A percentile compares a stretch with the other conserved stretches of the same genome.
Evolutionary conservation across 2,113 vertebrate species (phyloP).

Genomic region (Boulengeromyrus knoepffleri): DNA sequence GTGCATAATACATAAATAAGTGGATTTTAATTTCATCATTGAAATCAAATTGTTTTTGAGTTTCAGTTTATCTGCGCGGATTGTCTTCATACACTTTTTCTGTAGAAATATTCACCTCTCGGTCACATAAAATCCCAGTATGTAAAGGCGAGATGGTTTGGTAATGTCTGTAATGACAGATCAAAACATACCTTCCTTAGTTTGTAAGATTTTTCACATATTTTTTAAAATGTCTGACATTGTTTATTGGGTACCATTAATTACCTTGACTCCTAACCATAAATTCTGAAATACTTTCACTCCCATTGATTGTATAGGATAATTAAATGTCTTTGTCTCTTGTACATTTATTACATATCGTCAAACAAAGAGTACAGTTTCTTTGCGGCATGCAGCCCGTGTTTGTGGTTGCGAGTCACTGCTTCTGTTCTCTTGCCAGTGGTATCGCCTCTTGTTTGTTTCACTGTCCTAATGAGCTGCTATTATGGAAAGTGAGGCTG

Average conservation of each 20-base stretch:
- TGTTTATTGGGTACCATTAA: not conserved
- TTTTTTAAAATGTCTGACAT: not conserved
- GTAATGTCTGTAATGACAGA: not conserved
- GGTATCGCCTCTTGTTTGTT: not conserved
- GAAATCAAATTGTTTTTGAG: slow-evolving; percentile 13
- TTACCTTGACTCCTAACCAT: not conserved
- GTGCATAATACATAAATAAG: not conserved
- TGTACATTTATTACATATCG: not conserved
- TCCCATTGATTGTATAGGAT: not conserved
- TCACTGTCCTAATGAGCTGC: not conserved
- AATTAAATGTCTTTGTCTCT: not conserved
- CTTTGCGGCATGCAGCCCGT: not conserved
- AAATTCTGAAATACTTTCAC: not conserved
- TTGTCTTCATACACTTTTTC: not conserved
- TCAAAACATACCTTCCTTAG: not conserved
- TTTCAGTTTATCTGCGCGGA: not conserved
- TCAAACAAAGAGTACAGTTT: not conserved
- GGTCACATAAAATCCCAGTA: not conserved
- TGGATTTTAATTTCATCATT: slow-evolving; percentile 24
- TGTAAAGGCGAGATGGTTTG: not conserved
- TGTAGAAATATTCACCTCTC: not conserved
- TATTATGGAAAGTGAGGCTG: not conserved
- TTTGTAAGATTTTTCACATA: not conserved
- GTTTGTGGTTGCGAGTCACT: not conserved
- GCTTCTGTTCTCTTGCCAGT: not conserved